phyloP scores from a whole-genome alignment of 2,797 vertebrate species.

The Tauraco hartlaubi region DNA sequence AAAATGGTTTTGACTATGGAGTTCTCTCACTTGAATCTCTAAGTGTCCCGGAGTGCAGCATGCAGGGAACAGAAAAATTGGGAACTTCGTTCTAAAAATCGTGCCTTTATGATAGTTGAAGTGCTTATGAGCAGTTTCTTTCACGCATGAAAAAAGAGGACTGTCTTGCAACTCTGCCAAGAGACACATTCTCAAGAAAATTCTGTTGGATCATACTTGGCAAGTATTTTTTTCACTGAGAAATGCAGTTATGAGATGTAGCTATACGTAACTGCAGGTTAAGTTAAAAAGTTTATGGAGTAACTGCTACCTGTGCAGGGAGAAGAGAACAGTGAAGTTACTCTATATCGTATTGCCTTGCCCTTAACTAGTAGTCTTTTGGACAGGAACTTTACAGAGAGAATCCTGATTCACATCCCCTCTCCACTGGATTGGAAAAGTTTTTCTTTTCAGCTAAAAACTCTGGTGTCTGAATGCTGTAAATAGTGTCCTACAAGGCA shows the following conservation, averaged over 20 bases:
- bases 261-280: background rate
- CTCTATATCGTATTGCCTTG: rapidly evolving
- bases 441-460: background rate
- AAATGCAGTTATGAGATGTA: background rate
- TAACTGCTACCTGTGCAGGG: background rate
- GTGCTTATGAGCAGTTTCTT: background rate
- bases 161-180: background rate
- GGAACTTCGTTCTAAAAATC: background rate
- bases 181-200: background rate
- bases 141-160: background rate
- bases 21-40: background rate
- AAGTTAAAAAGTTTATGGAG: background rate
- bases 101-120: background rate
- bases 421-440: background rate
- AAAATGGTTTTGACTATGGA: background rate
- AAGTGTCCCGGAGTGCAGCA: background rate
- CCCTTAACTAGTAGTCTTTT: background rate
- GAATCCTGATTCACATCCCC: background rate
- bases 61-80: background rate
- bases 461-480: background rate
- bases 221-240: constrained; percentile 23
- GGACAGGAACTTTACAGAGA: background rate
- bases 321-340: background rate
- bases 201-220: background rate
- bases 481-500: background rate